phyloP scores from a whole-genome alignment of 2,113 vertebrate genomes.

The Ictalurus punctatus region DNA sequence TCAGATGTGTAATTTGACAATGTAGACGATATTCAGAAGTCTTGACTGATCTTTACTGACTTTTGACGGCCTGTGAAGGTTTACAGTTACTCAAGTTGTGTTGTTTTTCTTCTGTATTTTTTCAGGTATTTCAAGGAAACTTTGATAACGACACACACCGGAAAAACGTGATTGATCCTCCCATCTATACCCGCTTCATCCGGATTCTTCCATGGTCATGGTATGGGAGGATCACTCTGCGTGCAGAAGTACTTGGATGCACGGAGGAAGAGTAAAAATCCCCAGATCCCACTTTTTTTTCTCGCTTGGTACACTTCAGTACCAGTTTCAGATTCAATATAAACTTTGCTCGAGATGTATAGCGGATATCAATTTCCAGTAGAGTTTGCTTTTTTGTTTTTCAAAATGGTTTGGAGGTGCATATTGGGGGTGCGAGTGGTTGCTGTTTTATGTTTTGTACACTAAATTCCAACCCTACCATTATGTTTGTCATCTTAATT shows the following conservation, averaged over 20 bases:
- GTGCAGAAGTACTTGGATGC: conserved; percentile 93
- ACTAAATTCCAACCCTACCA: conserved; percentile 75
- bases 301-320: conserved; percentile 40
- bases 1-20: neutral
- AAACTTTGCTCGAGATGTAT: conserved; percentile 87
- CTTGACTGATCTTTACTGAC: neutral
- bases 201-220: conserved; percentile 97
- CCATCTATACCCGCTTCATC: conserved; percentile 84
- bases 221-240: conserved; percentile 96
- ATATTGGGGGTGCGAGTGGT: neutral
- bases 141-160: conserved; percentile 99
- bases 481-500: conserved; percentile 66
- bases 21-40: neutral
- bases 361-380: conserved; percentile 77
- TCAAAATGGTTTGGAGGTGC: conserved; percentile 40
- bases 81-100: neutral
- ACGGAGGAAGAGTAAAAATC: conserved; percentile 84
- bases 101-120: neutral
- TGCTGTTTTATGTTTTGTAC: conserved; percentile 35
- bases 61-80: neutral
- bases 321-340: conserved; percentile 70
- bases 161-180: conserved; percentile 95
- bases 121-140: conserved; percentile 96
- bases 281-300: conserved; percentile 37
- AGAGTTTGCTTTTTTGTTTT: conserved; percentile 73